A percentile compares a stretch with the other conserved stretches of the same genome.
Evolutionary conservation across 1,140 invertebrate species (phyloP).

Genomic region (Anagrus nilaparvatae): DNA sequence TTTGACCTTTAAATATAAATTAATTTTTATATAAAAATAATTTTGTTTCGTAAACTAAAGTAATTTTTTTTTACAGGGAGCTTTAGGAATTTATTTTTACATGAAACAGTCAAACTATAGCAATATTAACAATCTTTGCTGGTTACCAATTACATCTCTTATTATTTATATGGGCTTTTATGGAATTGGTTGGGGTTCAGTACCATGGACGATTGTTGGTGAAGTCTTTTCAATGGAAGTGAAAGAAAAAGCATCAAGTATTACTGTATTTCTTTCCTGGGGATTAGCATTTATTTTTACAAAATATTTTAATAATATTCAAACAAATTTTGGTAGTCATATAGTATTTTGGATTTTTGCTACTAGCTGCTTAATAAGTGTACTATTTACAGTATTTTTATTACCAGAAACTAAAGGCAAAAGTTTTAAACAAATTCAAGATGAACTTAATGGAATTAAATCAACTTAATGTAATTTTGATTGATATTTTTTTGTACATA

Average conservation of each 20-base stretch:
- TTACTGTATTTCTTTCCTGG: constrained; percentile 73
- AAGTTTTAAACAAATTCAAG: constrained; percentile 64
- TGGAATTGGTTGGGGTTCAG: constrained; percentile 67
- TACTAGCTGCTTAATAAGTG: constrained; percentile 52
- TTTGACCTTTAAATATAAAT: too few relatives aligned
- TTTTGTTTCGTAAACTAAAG: too few relatives aligned
- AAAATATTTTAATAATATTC: constrained; percentile 58
- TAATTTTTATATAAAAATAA: too few relatives aligned
- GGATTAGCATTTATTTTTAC: constrained; percentile 69
- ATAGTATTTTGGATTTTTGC: constrained; percentile 73
- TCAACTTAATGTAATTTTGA: too few relatives aligned
- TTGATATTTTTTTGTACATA: too few relatives aligned
- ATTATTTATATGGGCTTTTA: constrained; percentile 58
- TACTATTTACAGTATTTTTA: constrained; percentile 50
- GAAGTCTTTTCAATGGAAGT: constrained; percentile 72
- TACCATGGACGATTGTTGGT: constrained; percentile 76
- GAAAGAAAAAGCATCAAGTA: constrained; percentile 61
- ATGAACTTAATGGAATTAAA: constrained; percentile 46
- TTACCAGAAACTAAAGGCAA: constrained; percentile 78
- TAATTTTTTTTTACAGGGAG: too few relatives aligned
- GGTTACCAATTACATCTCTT: constrained; percentile 56
- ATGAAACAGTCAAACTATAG: constrained; percentile 27
- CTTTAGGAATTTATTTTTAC: constrained; percentile 48
- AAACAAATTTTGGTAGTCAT: constrained; percentile 51
- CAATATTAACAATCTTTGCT: constrained; percentile 43